These are phyloP conservation scores for Laothoe populi DNA, from an alignment of 2,888 invertebrate genomes.

Conservation along the genomic window DNA sequence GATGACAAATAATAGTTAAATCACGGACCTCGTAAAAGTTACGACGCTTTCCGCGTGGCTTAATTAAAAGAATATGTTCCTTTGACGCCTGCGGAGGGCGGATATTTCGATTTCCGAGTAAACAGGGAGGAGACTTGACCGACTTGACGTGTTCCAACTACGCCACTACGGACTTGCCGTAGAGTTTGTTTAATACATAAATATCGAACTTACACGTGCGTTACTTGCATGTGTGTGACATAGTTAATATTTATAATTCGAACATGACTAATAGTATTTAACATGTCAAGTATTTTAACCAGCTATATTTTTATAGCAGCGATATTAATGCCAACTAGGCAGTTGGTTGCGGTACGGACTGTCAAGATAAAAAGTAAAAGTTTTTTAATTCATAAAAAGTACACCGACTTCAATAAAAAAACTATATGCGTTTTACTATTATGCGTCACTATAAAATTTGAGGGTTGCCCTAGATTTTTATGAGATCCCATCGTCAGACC, in stretches of 20 bases:
- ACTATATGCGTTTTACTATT: too few relatives aligned
- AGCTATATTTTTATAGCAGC: too few relatives aligned
- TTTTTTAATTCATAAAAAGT: too few relatives aligned
- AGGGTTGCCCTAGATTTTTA: too few relatives aligned
- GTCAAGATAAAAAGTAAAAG: too few relatives aligned
- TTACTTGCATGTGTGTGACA: not conserved
- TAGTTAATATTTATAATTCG: not conserved
- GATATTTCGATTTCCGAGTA: slow-evolving; percentile 41
- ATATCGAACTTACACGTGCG: slow-evolving; percentile 4
- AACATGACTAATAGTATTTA: too few relatives aligned
- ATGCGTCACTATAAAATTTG: too few relatives aligned
- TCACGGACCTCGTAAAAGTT: slow-evolving; percentile 80
- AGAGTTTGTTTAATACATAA: slow-evolving; percentile 3
- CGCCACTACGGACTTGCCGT: not conserved
- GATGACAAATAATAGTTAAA: slow-evolving; percentile 85
- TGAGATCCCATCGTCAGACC: too few relatives aligned
- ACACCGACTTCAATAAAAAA: too few relatives aligned
- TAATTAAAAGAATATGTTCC: slow-evolving; percentile 83
- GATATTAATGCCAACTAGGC: too few relatives aligned
- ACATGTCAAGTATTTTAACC: too few relatives aligned
- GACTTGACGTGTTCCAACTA: slow-evolving; percentile 3
- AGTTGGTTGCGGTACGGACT: too few relatives aligned
- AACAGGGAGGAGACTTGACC: slow-evolving; percentile 29
- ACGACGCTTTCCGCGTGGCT: slow-evolving; percentile 78
- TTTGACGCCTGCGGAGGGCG: slow-evolving; percentile 56